Evolutionary conservation across 2,113 vertebrate species (phyloP).

Genomic region (Hippocampus zosterae): DNA sequence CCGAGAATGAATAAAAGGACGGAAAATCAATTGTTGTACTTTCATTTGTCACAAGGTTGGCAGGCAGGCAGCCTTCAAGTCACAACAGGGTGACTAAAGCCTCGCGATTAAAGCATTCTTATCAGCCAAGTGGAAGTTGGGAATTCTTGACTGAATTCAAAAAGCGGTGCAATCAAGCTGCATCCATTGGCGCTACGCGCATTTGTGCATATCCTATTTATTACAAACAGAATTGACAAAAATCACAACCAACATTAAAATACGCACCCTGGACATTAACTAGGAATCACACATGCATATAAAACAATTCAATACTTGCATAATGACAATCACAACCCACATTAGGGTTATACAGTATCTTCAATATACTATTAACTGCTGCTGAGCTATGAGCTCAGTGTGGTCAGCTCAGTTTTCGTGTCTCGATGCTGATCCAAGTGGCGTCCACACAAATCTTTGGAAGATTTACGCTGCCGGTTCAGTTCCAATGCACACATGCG

Average conservation of each 20-base stretch:
- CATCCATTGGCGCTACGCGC: too few relatives aligned
- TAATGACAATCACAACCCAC: background rate
- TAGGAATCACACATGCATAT: background rate
- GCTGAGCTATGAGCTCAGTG: background rate
- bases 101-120: background rate
- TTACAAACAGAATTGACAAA: too few relatives aligned
- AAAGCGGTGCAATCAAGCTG: too few relatives aligned
- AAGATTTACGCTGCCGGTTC: background rate
- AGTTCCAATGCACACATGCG: background rate
- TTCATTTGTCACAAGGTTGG: constrained; percentile 1
- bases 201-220: too few relatives aligned
- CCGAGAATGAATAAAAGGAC: constrained; percentile 61
- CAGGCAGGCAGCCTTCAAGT: background rate
- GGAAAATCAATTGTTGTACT: constrained; percentile 40
- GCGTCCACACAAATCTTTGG: background rate
- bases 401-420: background rate
- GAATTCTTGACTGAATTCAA: background rate
- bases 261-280: background rate
- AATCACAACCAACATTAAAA: too few relatives aligned
- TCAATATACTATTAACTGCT: background rate
- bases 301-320: background rate
- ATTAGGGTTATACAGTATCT: background rate
- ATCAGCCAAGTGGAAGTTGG: background rate
- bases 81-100: background rate
- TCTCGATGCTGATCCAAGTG: background rate